Conservation (phyloP, 2,888 invertebrate genomes). For the Drosophila acutilabella region DNA sequence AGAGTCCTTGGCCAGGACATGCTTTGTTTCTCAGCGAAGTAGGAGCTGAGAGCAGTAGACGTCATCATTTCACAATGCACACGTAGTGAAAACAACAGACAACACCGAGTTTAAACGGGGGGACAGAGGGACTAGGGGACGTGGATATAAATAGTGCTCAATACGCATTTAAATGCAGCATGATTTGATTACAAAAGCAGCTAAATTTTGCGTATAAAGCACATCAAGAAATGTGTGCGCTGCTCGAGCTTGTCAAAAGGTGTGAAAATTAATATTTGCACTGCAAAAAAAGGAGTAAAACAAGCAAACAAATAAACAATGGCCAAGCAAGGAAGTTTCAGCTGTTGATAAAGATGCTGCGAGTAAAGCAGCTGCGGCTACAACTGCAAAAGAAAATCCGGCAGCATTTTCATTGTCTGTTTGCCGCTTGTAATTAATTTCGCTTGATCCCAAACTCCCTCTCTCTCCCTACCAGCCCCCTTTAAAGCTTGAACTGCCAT, state of each 20-base stretch:
- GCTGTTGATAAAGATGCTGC: background rate
- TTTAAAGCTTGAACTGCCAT: conserved; percentile 35
- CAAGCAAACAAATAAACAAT: conserved; percentile 10
- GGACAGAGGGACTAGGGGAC: too few species aligned
- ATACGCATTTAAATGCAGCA: conserved; percentile 55
- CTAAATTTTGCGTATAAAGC: background rate
- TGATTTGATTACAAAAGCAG: conserved; percentile 60
- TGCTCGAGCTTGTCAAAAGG: conserved; percentile 51
- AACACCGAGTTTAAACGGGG: conserved; percentile 37
- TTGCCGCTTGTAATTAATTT: conserved; percentile 71
- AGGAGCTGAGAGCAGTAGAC: background rate
- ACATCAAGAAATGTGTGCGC: conserved; percentile 43
- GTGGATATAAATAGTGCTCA: conserved; percentile 4
- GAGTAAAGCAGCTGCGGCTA: background rate
- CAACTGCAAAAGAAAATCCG: background rate
- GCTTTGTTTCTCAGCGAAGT: conserved; percentile 1
- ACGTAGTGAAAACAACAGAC: conserved; percentile 43
- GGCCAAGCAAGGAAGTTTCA: conserved; percentile 2
- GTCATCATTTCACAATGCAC: conserved; percentile 48
- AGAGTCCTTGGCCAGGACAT: conserved; percentile 27
- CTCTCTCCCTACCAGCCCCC: background rate
- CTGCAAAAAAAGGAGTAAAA: conserved; percentile 22
- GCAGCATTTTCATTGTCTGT: conserved; percentile 51
- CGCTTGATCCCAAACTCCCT: background rate
- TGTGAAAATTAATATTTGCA: conserved; percentile 77